Percentiles rank a stretch among this genome's conserved stretches.
Evolutionary conservation across 2,888 invertebrate genomes (phyloP).

Genomic region (Sisyra nigra): DNA sequence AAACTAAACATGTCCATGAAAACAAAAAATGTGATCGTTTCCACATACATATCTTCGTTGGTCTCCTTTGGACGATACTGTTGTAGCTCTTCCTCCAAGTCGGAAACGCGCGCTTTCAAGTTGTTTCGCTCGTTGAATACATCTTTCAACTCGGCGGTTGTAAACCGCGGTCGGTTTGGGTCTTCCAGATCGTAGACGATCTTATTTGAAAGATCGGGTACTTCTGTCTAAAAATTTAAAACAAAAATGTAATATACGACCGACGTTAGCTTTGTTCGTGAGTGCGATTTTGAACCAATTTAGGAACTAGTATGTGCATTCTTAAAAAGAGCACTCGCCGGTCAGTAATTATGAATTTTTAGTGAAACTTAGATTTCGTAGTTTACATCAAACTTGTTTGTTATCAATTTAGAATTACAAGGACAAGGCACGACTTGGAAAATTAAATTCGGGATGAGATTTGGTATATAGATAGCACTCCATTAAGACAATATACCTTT

Average conservation of each 20-base stretch:
- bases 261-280: background rate
- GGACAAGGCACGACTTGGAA: too few relatives aligned
- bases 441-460: too few relatives aligned
- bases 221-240: slow-evolving; percentile 24
- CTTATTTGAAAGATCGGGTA: slow-evolving; percentile 35
- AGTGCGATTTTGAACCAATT: background rate
- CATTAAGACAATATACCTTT: too few relatives aligned
- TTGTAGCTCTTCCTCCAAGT: slow-evolving; percentile 84
- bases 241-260: slow-evolving; percentile 9
- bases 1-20: background rate
- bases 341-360: too few relatives aligned
- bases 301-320: too few relatives aligned
- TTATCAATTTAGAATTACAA: too few relatives aligned
- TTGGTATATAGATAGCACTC: too few relatives aligned
- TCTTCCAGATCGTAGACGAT: slow-evolving; percentile 45
- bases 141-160: slow-evolving; percentile 68
- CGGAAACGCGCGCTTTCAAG: slow-evolving; percentile 77
- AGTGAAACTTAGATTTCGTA: too few relatives aligned
- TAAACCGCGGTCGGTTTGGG: slow-evolving; percentile 65
- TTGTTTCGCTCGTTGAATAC: slow-evolving; percentile 87
- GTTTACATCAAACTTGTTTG: too few relatives aligned
- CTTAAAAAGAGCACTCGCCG: too few relatives aligned
- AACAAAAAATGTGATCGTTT: slow-evolving; percentile 24
- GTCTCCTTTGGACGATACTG: slow-evolving; percentile 43
- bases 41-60: slow-evolving; percentile 18